Evolutionary conservation across 2,113 vertebrate species (phyloP), one percentile per base, ranked within the genome.

Genomic region (Amblyopsis rosae): DNA sequence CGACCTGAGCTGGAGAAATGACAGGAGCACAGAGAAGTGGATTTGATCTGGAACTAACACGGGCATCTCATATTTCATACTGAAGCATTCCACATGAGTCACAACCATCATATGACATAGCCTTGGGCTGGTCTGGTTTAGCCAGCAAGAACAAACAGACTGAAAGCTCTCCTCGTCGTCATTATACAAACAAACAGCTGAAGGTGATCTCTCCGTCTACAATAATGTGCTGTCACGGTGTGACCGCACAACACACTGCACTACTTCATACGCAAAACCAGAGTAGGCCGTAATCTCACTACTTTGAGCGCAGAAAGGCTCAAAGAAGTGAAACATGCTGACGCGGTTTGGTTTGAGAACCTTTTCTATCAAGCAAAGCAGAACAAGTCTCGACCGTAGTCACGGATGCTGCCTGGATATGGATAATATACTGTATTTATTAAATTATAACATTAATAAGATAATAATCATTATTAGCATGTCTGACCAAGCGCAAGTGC

Each of bases 71-170:
- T 67, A 73, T 73, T 69, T 69, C 67, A 80, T 48, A 67, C 49
- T 26, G 47, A 49, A 11, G 12, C 72, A 61, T 77, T 76, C 54
- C 72, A 62, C n/a, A 49, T 13, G 61, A 69, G 71, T 67, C 67
- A 75, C 60, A 73, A 57, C 19, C 60, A 74, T 68, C 65, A 82
- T 57, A 66, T 76, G 75, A 86, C 71, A 51, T 8, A 1, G 9
- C 56, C 69, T 65, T 15, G 17, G 35, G 56, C 9, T 46, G 47
- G 41, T 45, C 6, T 59, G 45, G 12, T 15, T 26, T 32, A 1
- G 15, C 45, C 57, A 47, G 16, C 1, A n/a, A 12, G 15, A 72
- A 12, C 56, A 6, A 35, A 45, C 2, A 32, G 76, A 68, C 6
- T 53, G 13, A 58, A 10, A 58, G 32, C 35, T 41, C 5, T 41